Conservation (phyloP, 2,113 vertebrate species). For the Mormyrus iriodes region DNA sequence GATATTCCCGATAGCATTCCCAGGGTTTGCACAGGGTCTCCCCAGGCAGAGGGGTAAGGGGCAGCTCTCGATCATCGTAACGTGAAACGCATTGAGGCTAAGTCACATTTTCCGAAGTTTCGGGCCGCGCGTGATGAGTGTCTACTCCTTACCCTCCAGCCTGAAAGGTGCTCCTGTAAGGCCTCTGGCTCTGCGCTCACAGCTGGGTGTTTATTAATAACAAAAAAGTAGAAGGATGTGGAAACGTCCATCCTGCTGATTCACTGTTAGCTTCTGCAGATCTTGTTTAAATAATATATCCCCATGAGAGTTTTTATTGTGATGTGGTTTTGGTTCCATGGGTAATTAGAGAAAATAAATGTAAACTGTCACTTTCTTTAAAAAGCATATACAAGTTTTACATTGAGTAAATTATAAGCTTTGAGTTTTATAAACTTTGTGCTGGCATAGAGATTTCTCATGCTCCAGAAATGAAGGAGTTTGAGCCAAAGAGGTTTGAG, state of each 20-base stretch:
- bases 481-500: not conserved
- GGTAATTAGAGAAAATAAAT: not conserved
- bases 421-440: not conserved
- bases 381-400: not conserved
- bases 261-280: not conserved
- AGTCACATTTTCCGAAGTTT: conserved; percentile 37
- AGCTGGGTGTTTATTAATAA: not conserved
- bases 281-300: not conserved
- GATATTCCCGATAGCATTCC: conserved; percentile 32
- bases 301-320: not conserved
- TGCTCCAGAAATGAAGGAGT: not conserved
- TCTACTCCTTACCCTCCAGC: not conserved
- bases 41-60: not conserved
- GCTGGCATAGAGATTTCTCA: not conserved
- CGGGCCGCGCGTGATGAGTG: not conserved
- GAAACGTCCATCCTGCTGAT: not conserved
- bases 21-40: conserved; percentile 34
- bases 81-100: not conserved
- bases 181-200: not conserved
- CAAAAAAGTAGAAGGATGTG: not conserved
- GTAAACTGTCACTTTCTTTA: not conserved
- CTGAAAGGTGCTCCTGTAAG: not conserved
- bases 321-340: not conserved
- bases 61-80: conserved; percentile 15
- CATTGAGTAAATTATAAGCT: not conserved